These are phyloP conservation scores for Piprites chloris DNA, from an alignment of 2,113 vertebrate species.

Conservation along the genomic window DNA sequence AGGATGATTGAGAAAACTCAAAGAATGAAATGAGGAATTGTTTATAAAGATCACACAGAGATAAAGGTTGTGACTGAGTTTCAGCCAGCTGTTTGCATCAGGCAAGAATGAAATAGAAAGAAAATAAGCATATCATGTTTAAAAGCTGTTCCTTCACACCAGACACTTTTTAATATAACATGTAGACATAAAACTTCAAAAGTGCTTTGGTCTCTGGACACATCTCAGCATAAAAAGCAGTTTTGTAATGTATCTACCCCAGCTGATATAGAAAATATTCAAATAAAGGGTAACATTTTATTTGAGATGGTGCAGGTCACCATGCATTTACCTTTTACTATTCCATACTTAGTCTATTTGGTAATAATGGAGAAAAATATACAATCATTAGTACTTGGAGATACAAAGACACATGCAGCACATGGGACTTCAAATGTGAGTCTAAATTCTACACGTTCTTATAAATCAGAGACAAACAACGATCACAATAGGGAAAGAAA, in stretches of 20 bases:
- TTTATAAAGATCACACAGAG: background rate
- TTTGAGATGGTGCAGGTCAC: background rate
- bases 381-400: background rate
- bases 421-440: background rate
- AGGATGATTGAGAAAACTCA: background rate
- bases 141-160: background rate
- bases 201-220: background rate
- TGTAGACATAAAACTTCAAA: background rate
- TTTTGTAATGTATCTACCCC: background rate
- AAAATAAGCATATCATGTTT: background rate
- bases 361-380: background rate
- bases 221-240: background rate
- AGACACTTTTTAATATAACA: background rate
- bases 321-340: background rate
- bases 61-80: background rate
- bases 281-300: background rate
- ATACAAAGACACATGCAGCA: background rate
- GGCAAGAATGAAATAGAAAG: background rate
- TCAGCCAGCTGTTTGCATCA: background rate
- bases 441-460: fast-evolving
- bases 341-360: background rate
- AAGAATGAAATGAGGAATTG: background rate
- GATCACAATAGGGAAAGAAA: background rate
- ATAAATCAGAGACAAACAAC: background rate
- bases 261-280: background rate